A percentile compares a stretch with the other conserved stretches of the same genome.
phyloP scores from a whole-genome alignment of 2,113 vertebrate species.

The Platysternon megacephalum region DNA sequence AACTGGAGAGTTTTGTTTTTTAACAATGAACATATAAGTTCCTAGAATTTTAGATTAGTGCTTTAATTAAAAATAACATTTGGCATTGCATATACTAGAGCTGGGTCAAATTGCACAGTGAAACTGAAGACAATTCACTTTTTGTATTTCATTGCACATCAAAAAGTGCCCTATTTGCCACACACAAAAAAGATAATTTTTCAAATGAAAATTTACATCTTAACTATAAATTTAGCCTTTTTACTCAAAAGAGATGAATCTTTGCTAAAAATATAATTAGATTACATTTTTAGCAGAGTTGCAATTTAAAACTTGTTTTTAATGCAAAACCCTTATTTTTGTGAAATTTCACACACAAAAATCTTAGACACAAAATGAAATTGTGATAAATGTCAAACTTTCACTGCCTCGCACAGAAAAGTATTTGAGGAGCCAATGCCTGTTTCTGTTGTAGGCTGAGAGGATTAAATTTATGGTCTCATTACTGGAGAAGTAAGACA shows the following conservation, averaged over 20 bases:
- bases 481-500: slow-evolving; percentile 21
- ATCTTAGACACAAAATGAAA: neutral
- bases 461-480: slow-evolving; percentile 1
- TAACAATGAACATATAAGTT: neutral
- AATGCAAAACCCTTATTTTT: neutral
- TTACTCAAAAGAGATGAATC: too few species aligned
- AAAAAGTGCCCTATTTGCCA: neutral
- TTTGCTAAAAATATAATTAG: neutral
- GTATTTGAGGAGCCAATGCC: neutral
- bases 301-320: neutral
- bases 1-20: neutral
- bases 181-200: neutral
- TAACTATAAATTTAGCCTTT: neutral
- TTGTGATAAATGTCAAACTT: neutral
- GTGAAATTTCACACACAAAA: neutral
- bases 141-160: neutral
- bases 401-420: neutral
- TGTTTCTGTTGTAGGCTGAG: neutral
- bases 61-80: neutral
- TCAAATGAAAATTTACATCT: neutral
- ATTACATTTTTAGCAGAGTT: neutral
- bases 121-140: neutral
- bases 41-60: neutral
- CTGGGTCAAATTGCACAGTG: neutral
- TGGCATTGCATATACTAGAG: neutral